phyloP scores from a whole-genome alignment of 2,888 invertebrate species.

The Branchinecta sandiegonensis region DNA sequence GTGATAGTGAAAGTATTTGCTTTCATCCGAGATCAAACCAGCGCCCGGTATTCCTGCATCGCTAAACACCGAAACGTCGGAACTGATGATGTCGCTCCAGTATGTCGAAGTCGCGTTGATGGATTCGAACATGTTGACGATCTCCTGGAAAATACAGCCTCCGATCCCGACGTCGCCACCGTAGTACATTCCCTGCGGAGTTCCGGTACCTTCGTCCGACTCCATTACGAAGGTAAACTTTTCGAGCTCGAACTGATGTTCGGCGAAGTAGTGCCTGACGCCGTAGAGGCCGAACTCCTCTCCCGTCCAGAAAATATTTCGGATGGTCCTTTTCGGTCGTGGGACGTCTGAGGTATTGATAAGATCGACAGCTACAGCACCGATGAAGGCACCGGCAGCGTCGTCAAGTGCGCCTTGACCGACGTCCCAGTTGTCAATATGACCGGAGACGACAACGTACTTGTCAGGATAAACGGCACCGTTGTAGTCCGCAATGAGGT shows the following conservation, averaged over 20 bases:
- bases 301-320: constrained; percentile 61
- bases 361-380: constrained; percentile 34
- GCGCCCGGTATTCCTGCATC: constrained; percentile 52
- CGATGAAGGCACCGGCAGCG: constrained; percentile 36
- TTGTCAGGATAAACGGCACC: constrained; percentile 36
- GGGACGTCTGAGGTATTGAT: constrained; percentile 32
- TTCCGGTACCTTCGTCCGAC: constrained; percentile 66
- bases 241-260: constrained; percentile 43
- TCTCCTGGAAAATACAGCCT: constrained; percentile 50
- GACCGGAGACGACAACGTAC: constrained; percentile 36
- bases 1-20: constrained; percentile 59
- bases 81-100: constrained; percentile 41
- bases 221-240: constrained; percentile 64
- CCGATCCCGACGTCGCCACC: constrained; percentile 46
- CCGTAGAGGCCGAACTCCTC: constrained; percentile 60
- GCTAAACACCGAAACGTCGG: constrained; percentile 51
- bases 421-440: constrained; percentile 38
- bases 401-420: constrained; percentile 39
- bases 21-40: constrained; percentile 46
- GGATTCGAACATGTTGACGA: constrained; percentile 48
- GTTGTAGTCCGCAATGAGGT: constrained; percentile 52
- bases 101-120: constrained; percentile 50
- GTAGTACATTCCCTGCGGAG: constrained; percentile 52
- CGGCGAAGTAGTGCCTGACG: constrained; percentile 46
- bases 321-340: constrained; percentile 52